Conservation (phyloP, 2,888 invertebrate genomes). For the Rhaphigaster nebulosa region DNA sequence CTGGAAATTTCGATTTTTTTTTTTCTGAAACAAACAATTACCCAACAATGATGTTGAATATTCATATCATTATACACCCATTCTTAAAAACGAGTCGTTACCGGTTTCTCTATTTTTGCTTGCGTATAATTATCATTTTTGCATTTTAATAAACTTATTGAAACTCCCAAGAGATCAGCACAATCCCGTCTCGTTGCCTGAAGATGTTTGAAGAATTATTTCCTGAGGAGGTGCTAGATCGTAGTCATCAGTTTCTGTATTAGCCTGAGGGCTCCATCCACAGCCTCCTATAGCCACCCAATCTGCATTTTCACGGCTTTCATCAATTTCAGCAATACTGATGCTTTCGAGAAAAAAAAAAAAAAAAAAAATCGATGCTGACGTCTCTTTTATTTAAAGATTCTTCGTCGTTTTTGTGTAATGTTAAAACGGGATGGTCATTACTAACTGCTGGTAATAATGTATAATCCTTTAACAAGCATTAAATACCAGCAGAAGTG, state of each 20-base stretch:
- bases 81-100: not conserved
- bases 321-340: not conserved
- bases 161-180: not conserved
- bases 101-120: not conserved
- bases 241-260: constrained; percentile 23
- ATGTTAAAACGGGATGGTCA: no score
- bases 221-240: not conserved
- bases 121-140: not conserved
- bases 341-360: not conserved
- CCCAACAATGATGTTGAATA: not conserved
- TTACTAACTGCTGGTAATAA: no score
- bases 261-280: not conserved
- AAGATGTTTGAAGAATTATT: constrained; percentile 11
- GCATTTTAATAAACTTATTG: not conserved
- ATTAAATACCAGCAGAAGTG: no score
- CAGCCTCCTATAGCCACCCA: not conserved
- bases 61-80: not conserved
- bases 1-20: no score
- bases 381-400: not conserved
- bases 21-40: no score
- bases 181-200: not conserved
- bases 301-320: constrained; percentile 1
- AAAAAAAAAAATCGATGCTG: not conserved
- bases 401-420: no score
- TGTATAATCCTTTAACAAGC: no score